Base-by-base conservation (phyloP, 2,113 vertebrate species). In the Muscicapa adusta region DNA sequence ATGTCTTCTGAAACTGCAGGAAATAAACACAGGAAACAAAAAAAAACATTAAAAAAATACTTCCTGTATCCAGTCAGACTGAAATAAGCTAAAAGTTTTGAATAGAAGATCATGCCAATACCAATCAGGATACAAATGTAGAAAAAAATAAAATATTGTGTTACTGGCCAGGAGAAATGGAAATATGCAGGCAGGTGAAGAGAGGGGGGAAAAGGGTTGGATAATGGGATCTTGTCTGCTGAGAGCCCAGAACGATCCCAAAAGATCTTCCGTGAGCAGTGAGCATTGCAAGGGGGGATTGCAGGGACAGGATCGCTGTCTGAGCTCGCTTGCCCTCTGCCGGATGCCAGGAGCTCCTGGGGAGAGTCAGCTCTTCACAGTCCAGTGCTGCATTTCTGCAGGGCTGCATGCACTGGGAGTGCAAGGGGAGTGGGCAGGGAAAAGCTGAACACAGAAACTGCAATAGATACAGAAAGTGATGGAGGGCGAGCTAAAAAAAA, bases 261-360 rank as follows among this genome's bases (percentile, higher is more conserved):
- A 13, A 65, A 40, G 38, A 19, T 31, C 53, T 57, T 53, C 68
- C 50, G 73, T n/a, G 73, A 58, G 45, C n/a, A 47, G 14, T 7
- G 34, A 67, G 31, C 33, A 2, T 47, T 5, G 11, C 33, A 6
- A 6, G n/a, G 57, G 57, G 57, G 53, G 51, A 26, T 5, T 2
- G 66, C 74, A 45, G 50, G 68, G 51, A 31, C 20, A 11, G 47
- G 50, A 29, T 7, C 2, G 47, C 53, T 86, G 67, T 47, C 25
- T 54, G 47, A 5, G 70, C 93, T 82, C 38, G 42, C 87, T 91
- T 95, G 93, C 80, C 94, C 93, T 94, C 91, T 95, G 91, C 93
- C 34, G 84, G 89, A 56, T 78, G 38, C 83, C 80, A 31, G 84
- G 14, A 89, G 73, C 16, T 61, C 12, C 4, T 9, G 47, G 58